Conservation (phyloP, 2,888 invertebrate genomes). For the Silvanus unidentatus region DNA sequence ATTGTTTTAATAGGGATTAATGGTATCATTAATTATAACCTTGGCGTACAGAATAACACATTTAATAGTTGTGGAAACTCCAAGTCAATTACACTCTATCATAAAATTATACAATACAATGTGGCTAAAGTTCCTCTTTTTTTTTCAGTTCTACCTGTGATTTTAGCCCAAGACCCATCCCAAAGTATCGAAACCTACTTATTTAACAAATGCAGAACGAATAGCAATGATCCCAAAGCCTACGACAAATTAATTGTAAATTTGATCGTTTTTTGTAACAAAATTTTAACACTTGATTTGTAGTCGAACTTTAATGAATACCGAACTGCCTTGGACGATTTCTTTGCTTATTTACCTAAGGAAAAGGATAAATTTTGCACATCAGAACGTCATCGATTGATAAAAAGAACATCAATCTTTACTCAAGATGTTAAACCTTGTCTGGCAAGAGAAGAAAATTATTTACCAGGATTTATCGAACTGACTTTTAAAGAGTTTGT, state of each 20-base stretch:
- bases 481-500: constrained; percentile 18
- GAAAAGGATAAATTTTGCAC: constrained; percentile 17
- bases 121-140: too few species aligned
- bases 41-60: too few species aligned
- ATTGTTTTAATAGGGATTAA: too few species aligned
- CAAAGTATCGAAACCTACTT: constrained; percentile 7
- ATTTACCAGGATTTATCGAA: constrained; percentile 17
- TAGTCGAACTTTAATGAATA: constrained; percentile 11
- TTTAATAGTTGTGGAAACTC: too few species aligned
- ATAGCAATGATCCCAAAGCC: constrained; percentile 9
- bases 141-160: too few species aligned
- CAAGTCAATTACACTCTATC: too few species aligned
- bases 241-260: constrained; percentile 11
- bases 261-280: not conserved
- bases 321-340: constrained; percentile 13
- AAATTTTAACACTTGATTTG: constrained; percentile 6
- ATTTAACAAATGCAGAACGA: constrained; percentile 15
- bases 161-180: too few species aligned
- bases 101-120: too few species aligned
- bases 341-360: constrained; percentile 17
- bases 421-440: constrained; percentile 17
- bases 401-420: constrained; percentile 12
- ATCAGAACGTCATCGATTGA: constrained; percentile 14
- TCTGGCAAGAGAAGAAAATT: constrained; percentile 17
- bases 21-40: too few species aligned